Base-by-base conservation (phyloP, 2,113 vertebrate genomes). In the Rhipidura dahli region DNA sequence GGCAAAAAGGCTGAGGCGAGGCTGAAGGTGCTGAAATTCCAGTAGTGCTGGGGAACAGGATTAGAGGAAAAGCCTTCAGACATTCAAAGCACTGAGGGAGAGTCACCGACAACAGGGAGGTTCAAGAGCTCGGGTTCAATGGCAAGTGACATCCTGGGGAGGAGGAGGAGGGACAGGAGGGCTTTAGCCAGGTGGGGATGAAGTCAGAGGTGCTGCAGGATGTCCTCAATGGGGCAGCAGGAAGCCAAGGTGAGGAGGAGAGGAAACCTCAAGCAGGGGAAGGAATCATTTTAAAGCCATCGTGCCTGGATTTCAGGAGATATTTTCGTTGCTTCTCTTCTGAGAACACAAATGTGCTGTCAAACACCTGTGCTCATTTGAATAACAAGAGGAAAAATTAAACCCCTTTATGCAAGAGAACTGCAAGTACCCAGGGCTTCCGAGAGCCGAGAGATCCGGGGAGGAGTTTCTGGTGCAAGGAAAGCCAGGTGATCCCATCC, bases 11-110 rank as follows among this genome's bases (percentile, higher is more conserved):
- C 60, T 4, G 77, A 93, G 84, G 87, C 71, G 22, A 96, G 91
- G 96, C 90, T 94, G 96, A 96, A 96, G 92, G 93, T 91, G 93
- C 95, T 94, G 96, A 93, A 96, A 93, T 96, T 96, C 95, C 96
- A 95, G 96, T 95, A 77, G 89, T 35, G 75, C 89, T 28, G 83
- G 89, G 77, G 87, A 95, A 33, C 72, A 70, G 91, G 94, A 89
- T 63, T 39, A 83, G 22, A 73, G 71, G 23, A 23, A 69, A 53
- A 94, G 83, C 75, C 78, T 33, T 63, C 78, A 90, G 90, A 92
- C 56, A 81, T 73, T 81, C 76, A 81, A 90, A 78, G n/a, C 19
- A 6, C 53, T 1, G 3, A 56, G 2, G 15, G 33, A 83, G 82
- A 2, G 31, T 15, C 83, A 3, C 2, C 2, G 9, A 12, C 33